Percentiles rank a stretch among this genome's conserved stretches.
phyloP scores from a whole-genome alignment of 2,797 vertebrate genomes.

The Sebastes trivittatus region DNA sequence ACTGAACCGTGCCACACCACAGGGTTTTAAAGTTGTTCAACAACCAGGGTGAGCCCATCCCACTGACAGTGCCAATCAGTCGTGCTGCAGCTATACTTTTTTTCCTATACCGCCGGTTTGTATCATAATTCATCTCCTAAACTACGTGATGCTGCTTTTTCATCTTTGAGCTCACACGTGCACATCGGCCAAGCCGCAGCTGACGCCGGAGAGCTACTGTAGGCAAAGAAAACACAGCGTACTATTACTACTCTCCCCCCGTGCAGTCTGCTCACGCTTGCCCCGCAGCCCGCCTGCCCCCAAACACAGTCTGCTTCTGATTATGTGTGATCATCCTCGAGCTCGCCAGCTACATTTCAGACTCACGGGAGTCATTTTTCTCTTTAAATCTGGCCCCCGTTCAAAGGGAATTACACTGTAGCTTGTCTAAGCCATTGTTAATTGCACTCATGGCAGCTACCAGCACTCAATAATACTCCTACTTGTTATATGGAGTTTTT shows the following conservation, averaged over 20 bases:
- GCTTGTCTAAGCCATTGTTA: slow-evolving; percentile 72
- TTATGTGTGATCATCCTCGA: slow-evolving; percentile 79
- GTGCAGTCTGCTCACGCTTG: slow-evolving; percentile 58
- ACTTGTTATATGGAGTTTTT: slow-evolving; percentile 27
- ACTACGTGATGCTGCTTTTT: slow-evolving; percentile 76
- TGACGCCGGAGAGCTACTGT: slow-evolving; percentile 78
- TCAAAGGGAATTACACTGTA: slow-evolving; percentile 69
- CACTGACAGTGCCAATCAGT: slow-evolving; percentile 66
- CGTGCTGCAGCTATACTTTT: slow-evolving; percentile 18
- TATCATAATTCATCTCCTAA: slow-evolving; percentile 72
- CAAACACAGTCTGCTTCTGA: slow-evolving; percentile 78
- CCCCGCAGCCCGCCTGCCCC: slow-evolving; percentile 53
- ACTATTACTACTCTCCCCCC: slow-evolving; percentile 70
- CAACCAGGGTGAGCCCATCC: slow-evolving; percentile 39
- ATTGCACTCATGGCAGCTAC: slow-evolving; percentile 63
- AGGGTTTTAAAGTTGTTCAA: slow-evolving; percentile 58
- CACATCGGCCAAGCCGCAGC: slow-evolving; percentile 77
- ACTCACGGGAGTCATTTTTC: slow-evolving; percentile 57
- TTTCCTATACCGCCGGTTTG: slow-evolving; percentile 41
- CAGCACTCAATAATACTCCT: slow-evolving; percentile 38
- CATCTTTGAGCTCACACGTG: slow-evolving; percentile 73
- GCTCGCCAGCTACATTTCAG: slow-evolving; percentile 75
- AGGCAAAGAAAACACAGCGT: slow-evolving; percentile 79
- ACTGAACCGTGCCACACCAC: slow-evolving; percentile 58
- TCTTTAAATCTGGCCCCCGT: slow-evolving; percentile 54